Evolutionary conservation across 2,888 invertebrate genomes (phyloP), one percentile per base, ranked within the genome.

Genomic region (Caenorhabditis plicata): DNA sequence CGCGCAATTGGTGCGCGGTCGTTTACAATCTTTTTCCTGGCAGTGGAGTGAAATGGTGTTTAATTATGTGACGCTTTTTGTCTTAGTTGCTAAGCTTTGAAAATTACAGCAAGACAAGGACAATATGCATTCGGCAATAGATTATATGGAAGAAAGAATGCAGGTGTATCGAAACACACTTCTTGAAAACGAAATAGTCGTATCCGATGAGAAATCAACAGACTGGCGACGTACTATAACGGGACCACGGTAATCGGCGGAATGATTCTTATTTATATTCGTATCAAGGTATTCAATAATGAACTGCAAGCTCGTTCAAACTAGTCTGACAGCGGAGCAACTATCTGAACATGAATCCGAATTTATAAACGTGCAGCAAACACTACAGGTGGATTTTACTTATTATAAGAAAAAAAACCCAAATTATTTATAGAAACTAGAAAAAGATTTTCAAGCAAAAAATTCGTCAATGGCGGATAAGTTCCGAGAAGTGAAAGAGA

Each of bases 401-500:
- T 5, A 45, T 36, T 33, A 11, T 35, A 2, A 26, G 13, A 11
- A 11, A 32, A 8, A 22, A 11, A 31, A 39, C 22, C 11, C 7
- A 23, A 5, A 11, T 20, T 11, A n/a, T 7, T 51, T 66, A 25
- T 40, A 73, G 71, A 69, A 70, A 17, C 50, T 80, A 20, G 56
- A 77, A 55, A 62, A 58, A 31, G 77, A 80, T 36, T 77, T 73
- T 58, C 56, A 73, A 7, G 64, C 66, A 0, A 71, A 75, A 33
- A 66, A 71, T 19, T 54, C 68, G 3, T 64, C 68, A 9, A 22
- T 78, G 47, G 63, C 68, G 19, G 73, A 64, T 23, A 58, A 71
- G 22, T 75, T 80, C 51, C 68, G 55, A 11, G 79, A 80, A 52
- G 71, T 81, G 13, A 73, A 80, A 38, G 55, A 74, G 36, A 77